Conservation (phyloP, 2,113 vertebrate species). For the Salvelinus sp. region DNA sequence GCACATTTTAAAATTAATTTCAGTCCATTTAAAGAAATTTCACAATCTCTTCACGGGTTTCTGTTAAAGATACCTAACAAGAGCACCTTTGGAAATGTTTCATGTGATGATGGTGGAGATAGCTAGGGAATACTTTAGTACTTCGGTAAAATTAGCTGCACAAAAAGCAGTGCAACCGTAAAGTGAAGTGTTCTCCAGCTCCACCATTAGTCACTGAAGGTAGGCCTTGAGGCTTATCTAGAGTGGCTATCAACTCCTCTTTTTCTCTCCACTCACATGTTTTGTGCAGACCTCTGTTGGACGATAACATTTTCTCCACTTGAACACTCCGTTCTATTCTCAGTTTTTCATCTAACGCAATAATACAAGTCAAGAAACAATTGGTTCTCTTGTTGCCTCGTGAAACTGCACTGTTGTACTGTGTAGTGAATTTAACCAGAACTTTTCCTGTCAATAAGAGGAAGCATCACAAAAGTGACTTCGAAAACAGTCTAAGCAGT, state of each 20-base stretch:
- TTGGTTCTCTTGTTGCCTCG: neutral
- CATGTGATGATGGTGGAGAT: neutral
- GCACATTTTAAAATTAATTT: slow-evolving; percentile 67
- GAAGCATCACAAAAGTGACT: too few species aligned
- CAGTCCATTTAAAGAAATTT: slow-evolving; percentile 60
- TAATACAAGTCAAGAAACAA: neutral
- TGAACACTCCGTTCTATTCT: neutral
- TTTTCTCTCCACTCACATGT: neutral
- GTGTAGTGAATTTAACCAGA: too few species aligned
- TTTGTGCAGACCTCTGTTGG: neutral
- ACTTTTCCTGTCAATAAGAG: too few species aligned
- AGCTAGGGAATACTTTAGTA: neutral
- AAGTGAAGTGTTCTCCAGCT: neutral
- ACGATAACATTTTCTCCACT: neutral
- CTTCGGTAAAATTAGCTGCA: too few species aligned
- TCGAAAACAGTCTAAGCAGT: too few species aligned
- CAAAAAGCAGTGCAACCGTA: too few species aligned
- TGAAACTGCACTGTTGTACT: too few species aligned
- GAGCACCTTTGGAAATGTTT: neutral
- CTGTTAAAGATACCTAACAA: slow-evolving; percentile 26
- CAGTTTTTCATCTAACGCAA: neutral
- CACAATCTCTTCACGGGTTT: slow-evolving; percentile 48
- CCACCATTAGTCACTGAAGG: slow-evolving; percentile 1
- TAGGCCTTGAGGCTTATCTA: neutral
- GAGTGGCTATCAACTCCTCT: slow-evolving; percentile 9